Evolutionary conservation across 2,888 invertebrate genomes (phyloP).

Genomic region (Cephalotes varians): DNA sequence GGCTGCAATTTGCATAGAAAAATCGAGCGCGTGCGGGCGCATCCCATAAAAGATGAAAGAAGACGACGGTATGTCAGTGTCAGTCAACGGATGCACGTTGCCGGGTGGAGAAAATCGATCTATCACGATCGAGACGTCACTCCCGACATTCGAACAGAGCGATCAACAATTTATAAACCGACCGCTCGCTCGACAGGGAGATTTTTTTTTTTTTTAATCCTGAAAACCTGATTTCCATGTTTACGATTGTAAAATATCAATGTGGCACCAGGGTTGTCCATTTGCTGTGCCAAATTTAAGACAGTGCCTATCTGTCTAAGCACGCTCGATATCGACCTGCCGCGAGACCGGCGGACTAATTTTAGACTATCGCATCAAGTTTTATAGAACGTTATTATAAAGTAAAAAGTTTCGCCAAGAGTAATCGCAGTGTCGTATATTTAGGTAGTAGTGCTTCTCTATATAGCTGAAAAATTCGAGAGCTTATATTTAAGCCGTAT

Average conservation of each 20-base stretch:
- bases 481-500: constrained; percentile 8
- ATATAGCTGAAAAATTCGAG: not conserved
- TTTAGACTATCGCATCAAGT: constrained; percentile 31
- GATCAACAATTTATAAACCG: constrained; percentile 41
- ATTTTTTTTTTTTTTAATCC: not conserved
- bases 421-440: constrained; percentile 5
- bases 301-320: constrained; percentile 23
- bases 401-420: constrained; percentile 24
- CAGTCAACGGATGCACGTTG: constrained; percentile 28
- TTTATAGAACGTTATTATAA: constrained; percentile 39
- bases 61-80: constrained; percentile 63
- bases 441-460: not conserved
- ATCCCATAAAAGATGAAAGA: constrained; percentile 54
- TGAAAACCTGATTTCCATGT: constrained; percentile 1
- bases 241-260: constrained; percentile 27
- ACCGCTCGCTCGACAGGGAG: not conserved
- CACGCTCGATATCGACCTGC: constrained; percentile 32
- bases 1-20: constrained; percentile 71
- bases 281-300: constrained; percentile 31
- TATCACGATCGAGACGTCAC: constrained; percentile 47
- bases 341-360: constrained; percentile 10
- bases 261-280: not conserved
- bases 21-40: constrained; percentile 57
- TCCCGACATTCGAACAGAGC: constrained; percentile 23
- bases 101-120: constrained; percentile 24